phyloP scores from a whole-genome alignment of 2,113 vertebrate genomes.

The Malaclemys terrapin region DNA sequence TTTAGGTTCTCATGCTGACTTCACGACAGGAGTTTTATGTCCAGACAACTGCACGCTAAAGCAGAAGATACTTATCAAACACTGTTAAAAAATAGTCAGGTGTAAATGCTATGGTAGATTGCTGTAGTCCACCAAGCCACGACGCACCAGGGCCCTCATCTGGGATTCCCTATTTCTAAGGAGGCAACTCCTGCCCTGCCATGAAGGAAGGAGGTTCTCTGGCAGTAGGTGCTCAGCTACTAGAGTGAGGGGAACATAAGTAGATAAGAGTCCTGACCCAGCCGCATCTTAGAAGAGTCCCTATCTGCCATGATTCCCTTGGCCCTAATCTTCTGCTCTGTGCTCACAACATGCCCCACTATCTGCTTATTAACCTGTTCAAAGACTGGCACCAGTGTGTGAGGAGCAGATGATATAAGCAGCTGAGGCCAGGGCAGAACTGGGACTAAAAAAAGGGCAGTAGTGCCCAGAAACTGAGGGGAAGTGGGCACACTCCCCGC shows the following conservation, averaged over 20 bases:
- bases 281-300: neutral
- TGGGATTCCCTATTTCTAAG: neutral
- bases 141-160: neutral
- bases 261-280: neutral
- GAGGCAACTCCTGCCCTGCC: neutral
- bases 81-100: neutral
- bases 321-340: neutral
- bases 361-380: neutral
- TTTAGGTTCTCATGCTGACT: neutral
- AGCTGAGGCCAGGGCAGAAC: conserved; percentile 12
- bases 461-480: neutral
- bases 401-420: neutral
- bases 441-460: neutral
- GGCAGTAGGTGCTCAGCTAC: neutral
- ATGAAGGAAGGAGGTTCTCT: neutral
- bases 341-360: neutral
- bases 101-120: neutral
- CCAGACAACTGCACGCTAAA: neutral
- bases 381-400: neutral
- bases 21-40: neutral
- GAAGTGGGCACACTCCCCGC: neutral
- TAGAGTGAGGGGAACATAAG: neutral
- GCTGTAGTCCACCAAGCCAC: neutral
- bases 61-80: neutral
- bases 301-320: neutral